Evolutionary conservation across 2,888 invertebrate species (phyloP).

Genomic region (Phaonia tiefii): DNA sequence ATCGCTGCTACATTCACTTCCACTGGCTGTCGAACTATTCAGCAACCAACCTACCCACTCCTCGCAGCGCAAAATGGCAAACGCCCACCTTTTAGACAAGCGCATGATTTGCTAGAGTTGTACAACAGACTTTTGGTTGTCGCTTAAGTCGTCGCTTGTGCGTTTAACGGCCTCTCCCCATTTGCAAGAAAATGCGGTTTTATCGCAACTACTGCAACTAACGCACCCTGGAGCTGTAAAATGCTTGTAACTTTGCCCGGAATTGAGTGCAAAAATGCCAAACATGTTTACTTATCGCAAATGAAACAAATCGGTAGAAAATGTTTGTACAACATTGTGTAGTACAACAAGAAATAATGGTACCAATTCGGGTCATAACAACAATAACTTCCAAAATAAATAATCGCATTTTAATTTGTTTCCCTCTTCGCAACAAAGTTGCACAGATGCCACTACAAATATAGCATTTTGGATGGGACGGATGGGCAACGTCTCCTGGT

Average conservation of each 20-base stretch:
- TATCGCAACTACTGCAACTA: conserved; percentile 47
- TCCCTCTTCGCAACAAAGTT: background rate
- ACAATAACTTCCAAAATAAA: too few species aligned
- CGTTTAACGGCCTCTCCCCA: background rate
- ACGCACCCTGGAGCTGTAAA: conserved; percentile 50
- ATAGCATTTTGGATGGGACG: too few species aligned
- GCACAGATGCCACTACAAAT: background rate
- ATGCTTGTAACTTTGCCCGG: conserved; percentile 21
- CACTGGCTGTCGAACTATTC: background rate
- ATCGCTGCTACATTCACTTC: conserved; percentile 7
- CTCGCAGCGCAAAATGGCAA: background rate
- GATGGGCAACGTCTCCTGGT: too few species aligned
- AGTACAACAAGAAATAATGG: too few species aligned
- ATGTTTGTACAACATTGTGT: too few species aligned
- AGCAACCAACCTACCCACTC: conserved; percentile 13
- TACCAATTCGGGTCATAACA: too few species aligned
- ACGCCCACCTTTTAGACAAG: conserved; percentile 21
- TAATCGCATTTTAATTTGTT: background rate
- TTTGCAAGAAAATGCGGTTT: conserved; percentile 29
- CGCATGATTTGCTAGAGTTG: background rate
- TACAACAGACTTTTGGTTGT: background rate
- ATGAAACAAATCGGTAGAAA: background rate
- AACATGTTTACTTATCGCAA: conserved; percentile 44
- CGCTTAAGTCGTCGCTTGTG: background rate
- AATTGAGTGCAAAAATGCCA: background rate